Percentiles rank a stretch among this genome's conserved stretches.
Conservation (phyloP, 2,888 invertebrate genomes). For the Brenthis ino region DNA sequence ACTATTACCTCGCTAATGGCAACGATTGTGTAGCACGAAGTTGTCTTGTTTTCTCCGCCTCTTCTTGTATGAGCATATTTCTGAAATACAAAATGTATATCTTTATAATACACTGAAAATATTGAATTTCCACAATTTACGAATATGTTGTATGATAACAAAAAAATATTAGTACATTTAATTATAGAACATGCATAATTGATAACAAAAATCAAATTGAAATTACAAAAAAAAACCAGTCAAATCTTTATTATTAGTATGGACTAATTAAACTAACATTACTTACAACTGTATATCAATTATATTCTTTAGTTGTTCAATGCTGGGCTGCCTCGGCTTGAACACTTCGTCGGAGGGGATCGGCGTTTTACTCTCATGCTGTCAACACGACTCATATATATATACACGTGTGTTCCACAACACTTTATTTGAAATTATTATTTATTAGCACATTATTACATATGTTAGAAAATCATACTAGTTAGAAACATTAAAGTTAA, state of each 20-base stretch:
- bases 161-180: constrained; percentile 5
- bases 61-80: constrained; percentile 63
- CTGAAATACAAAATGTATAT: constrained; percentile 40
- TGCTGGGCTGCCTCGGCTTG: constrained; percentile 52
- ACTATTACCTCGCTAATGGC: constrained; percentile 60
- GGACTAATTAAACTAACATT: constrained; percentile 16
- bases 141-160: neutral
- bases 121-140: neutral
- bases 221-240: neutral
- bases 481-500: constrained; percentile 25
- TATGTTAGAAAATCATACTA: constrained; percentile 14
- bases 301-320: constrained; percentile 61
- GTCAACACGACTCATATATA: constrained; percentile 63
- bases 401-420: constrained; percentile 48
- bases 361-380: constrained; percentile 66
- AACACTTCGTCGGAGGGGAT: constrained; percentile 51
- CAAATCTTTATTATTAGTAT: neutral
- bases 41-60: constrained; percentile 70
- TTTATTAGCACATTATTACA: constrained; percentile 14
- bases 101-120: neutral
- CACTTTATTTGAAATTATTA: constrained; percentile 40
- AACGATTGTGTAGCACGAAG: constrained; percentile 74
- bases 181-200: constrained; percentile 3
- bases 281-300: constrained; percentile 59
- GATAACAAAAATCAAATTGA: neutral